phyloP scores from a whole-genome alignment of 2,113 vertebrate species.

The Poeciliopsis occidentalis region DNA sequence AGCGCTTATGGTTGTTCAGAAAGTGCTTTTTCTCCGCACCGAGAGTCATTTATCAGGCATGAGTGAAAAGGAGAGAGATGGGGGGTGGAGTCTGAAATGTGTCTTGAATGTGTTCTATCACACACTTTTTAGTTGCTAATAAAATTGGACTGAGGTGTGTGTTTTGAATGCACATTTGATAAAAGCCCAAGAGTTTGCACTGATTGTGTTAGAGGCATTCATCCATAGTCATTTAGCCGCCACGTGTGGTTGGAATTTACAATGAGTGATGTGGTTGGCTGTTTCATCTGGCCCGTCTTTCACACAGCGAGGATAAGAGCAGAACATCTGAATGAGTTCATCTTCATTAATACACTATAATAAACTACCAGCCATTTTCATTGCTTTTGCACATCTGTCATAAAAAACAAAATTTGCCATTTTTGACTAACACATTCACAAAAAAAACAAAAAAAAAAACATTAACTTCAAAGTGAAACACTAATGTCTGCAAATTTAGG shows the following conservation, averaged over 20 bases:
- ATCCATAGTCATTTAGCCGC: conserved; percentile 6
- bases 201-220: conserved; percentile 24
- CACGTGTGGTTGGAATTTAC: conserved; percentile 3
- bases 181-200: conserved; percentile 25
- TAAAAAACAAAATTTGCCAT: no score
- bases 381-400: no score
- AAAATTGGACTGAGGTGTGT: conserved; percentile 52
- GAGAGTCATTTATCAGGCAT: conserved; percentile 69
- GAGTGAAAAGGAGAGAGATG: conserved; percentile 39
- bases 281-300: conserved; percentile 11
- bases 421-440: no score
- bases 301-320: neutral
- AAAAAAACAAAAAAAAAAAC: no score
- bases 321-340: no score
- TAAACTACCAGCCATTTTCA: no score
- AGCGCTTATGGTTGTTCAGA: conserved; percentile 65
- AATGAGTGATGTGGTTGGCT: conserved; percentile 44
- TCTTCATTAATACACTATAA: no score
- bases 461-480: no score
- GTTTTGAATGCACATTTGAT: conserved; percentile 57
- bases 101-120: conserved; percentile 61
- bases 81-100: conserved; percentile 55
- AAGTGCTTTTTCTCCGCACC: conserved; percentile 68
- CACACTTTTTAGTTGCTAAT: conserved; percentile 57
- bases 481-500: no score